A percentile compares a stretch with the other conserved stretches of the same genome.
Conservation (phyloP, 2,797 vertebrate genomes). For the Falco biarmicus region DNA sequence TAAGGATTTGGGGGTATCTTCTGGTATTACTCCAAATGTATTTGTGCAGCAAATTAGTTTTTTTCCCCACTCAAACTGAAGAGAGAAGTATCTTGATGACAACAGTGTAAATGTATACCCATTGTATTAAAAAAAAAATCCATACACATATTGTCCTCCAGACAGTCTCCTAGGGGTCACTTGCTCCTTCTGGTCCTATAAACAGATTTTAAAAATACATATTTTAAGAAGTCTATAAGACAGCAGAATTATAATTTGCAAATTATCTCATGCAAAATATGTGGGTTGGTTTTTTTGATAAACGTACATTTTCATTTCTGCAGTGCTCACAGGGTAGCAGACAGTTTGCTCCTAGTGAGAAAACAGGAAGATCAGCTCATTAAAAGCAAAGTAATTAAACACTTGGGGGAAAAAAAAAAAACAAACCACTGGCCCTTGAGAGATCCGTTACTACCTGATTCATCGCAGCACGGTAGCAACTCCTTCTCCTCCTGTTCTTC, state of each 20-base stretch:
- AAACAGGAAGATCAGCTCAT: background rate
- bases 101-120: background rate
- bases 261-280: background rate
- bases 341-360: conserved; percentile 32
- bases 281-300: background rate
- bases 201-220: background rate
- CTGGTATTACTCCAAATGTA: background rate
- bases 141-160: conserved; percentile 82
- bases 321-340: conserved; percentile 46
- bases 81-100: background rate
- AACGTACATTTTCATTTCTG: conserved; percentile 60
- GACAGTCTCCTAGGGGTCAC: conserved; percentile 83
- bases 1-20: background rate
- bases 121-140: background rate
- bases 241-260: background rate
- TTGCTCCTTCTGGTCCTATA: conserved; percentile 81
- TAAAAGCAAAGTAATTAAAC: background rate
- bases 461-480: background rate
- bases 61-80: background rate
- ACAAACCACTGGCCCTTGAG: background rate
- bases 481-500: conserved; percentile 28
- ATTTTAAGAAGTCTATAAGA: background rate
- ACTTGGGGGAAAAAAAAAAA: background rate
- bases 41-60: background rate
- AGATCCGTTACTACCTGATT: conserved; percentile 17